Base-by-base conservation (phyloP, 2,888 invertebrate species). In the Patella depressa region DNA sequence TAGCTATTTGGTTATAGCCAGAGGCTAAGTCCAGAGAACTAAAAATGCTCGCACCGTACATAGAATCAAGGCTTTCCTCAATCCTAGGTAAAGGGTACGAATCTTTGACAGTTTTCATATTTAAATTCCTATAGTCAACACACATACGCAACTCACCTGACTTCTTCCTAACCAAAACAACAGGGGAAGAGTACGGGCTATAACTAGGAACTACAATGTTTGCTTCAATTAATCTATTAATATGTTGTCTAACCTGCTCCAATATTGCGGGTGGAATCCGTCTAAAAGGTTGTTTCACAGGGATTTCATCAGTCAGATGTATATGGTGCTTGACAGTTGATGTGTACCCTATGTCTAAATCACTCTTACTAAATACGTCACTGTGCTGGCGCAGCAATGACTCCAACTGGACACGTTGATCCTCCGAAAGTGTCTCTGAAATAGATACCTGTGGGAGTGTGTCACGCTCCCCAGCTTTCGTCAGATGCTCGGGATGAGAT, bases 1-100 rank as follows among this genome's bases (percentile, higher is more conserved):
- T 45, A 5, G 79, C 72, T 15, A 85, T 74, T 71, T 85, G 84
- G 76, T 82, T 84, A 74, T 82, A 89, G n/a, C 86, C 87, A 57
- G n/a, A n/a, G n/a, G n/a, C n/a, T n/a, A n/a, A n/a, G n/a, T n/a
- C n/a, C n/a, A n/a, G 59, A 19, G 15, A 57, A 45, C 57, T 34
- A 45, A 74, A 74, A 29, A 59, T 29, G 1, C 29, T 55, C 9
- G 74, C 55, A 29, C 74, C 65, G 29, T 74, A 59, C 17, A 74
- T 15, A 65, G 59, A 57, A 9, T 29, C 59, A 14, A 74, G n/a
- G 59, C 57, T 59, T 59, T 74, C 74, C 45, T 74, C 57, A 57
- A 17, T 19, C 59, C 59, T 17, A n/a, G 59, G n/a, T 59, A 59
- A 59, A 5, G 59, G 59, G 19, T 15, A 59, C 17, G 59, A 59